A percentile compares a stretch with the other conserved stretches of the same genome.
These are phyloP conservation scores for Pocillopora grandis DNA, from an alignment of 92 coral and sea anemone species.

Conservation along the genomic window DNA sequence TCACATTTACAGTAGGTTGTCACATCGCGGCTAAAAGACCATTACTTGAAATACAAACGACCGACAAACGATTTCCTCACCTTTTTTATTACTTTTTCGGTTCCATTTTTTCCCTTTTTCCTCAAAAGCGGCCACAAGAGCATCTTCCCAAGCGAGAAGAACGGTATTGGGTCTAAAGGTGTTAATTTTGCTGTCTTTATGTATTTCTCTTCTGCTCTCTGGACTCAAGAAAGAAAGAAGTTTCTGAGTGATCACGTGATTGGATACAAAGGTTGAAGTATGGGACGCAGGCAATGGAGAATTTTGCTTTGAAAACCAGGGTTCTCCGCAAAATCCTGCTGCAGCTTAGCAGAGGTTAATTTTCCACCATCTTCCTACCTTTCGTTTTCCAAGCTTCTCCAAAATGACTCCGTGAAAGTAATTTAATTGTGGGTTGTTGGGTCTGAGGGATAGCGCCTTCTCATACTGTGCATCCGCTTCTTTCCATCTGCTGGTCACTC, in stretches of 20 bases:
- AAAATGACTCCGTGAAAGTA: slow-evolving; percentile 65
- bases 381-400: slow-evolving; percentile 65
- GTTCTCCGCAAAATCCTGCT: too few relatives aligned
- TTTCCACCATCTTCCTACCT: slow-evolving; percentile 34
- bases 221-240: not conserved
- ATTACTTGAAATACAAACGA: too few relatives aligned
- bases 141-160: slow-evolving; percentile 62
- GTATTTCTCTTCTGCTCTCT: slow-evolving; percentile 70
- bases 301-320: too few relatives aligned
- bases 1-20: too few relatives aligned
- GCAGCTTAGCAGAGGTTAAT: too few relatives aligned
- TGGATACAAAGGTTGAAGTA: too few relatives aligned
- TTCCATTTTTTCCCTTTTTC: not conserved
- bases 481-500: slow-evolving; percentile 49
- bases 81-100: slow-evolving; percentile 36
- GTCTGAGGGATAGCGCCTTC: slow-evolving; percentile 63
- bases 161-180: slow-evolving; percentile 56
- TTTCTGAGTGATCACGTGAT: not conserved
- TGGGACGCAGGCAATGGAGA: too few relatives aligned
- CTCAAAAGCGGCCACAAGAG: slow-evolving; percentile 48
- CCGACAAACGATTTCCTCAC: not conserved
- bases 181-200: slow-evolving; percentile 38
- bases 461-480: slow-evolving; percentile 68
- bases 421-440: slow-evolving; percentile 62
- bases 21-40: too few relatives aligned